Conservation (phyloP, 2,797 vertebrate genomes). For the Scomberomorus guttatus region DNA sequence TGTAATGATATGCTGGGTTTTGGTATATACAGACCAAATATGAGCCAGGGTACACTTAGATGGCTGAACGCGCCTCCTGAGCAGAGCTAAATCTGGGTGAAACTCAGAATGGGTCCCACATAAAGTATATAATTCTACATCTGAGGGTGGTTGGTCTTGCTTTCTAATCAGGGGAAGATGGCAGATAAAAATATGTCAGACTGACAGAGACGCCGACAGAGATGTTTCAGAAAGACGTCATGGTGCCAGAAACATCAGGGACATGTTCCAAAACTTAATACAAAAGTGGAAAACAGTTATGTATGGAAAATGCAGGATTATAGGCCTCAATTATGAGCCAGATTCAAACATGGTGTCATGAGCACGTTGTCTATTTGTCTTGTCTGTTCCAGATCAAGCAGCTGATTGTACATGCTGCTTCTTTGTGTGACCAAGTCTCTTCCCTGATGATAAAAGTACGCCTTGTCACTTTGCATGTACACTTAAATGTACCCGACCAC, state of each 20-base stretch:
- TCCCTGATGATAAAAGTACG: neutral
- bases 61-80: constrained; percentile 51
- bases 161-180: constrained; percentile 61
- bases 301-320: neutral
- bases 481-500: neutral
- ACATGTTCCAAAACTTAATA: neutral
- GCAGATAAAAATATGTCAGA: constrained; percentile 49
- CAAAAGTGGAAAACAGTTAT: neutral
- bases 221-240: constrained; percentile 11
- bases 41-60: constrained; percentile 69
- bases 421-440: neutral
- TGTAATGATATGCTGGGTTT: constrained; percentile 73
- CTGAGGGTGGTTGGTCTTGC: constrained; percentile 35
- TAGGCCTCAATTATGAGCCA: neutral
- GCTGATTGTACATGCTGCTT: neutral
- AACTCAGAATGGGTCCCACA: constrained; percentile 48
- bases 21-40: constrained; percentile 52
- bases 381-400: neutral
- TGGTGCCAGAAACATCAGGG: constrained; percentile 13
- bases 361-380: accelerated
- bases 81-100: constrained; percentile 68
- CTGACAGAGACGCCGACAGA: constrained; percentile 8
- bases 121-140: constrained; percentile 68
- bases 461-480: neutral
- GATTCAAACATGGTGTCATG: accelerated